Conservation (phyloP, 37 sponge, comb jelly and placozoan genomes). For the Petrosia ficiformis region DNA sequence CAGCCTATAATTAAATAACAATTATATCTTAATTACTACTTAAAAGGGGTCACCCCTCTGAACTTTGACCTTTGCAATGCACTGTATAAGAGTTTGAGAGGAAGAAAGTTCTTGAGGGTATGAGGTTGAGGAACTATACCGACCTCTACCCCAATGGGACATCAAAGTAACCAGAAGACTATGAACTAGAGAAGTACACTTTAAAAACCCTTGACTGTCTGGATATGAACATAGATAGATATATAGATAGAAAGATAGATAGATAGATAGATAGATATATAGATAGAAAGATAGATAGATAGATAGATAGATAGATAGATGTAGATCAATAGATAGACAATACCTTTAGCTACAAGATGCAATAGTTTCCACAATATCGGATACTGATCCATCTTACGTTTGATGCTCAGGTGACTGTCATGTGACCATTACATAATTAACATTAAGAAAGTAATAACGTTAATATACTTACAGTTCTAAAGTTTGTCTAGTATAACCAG, state of each 20-base stretch:
- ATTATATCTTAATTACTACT: too few relatives aligned
- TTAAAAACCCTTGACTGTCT: background rate
- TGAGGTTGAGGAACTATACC: background rate
- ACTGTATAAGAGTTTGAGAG: conserved; percentile 12
- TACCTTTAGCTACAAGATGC: conserved; percentile 9
- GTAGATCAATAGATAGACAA: background rate
- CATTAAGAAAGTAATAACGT: background rate
- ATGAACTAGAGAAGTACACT: conserved; percentile 9
- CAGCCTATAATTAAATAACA: too few relatives aligned
- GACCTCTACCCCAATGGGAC: conserved; percentile 26
- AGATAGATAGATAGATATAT: too few relatives aligned
- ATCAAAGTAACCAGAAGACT: conserved; percentile 20
- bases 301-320: too few relatives aligned
- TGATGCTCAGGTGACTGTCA: conserved; percentile 26
- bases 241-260: too few relatives aligned
- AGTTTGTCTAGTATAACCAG: background rate
- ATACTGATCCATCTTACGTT: conserved; percentile 17
- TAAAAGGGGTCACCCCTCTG: too few relatives aligned
- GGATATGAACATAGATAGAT: too few relatives aligned
- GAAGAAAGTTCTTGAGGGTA: conserved; percentile 22
- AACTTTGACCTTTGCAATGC: conserved; percentile 17
- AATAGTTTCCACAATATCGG: conserved; percentile 41
- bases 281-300: too few relatives aligned
- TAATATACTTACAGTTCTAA: background rate
- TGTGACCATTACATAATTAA: background rate